Evolutionary conservation across 2,113 vertebrate genomes (phyloP).

Genomic region (Oryctolagus cuniculus): DNA sequence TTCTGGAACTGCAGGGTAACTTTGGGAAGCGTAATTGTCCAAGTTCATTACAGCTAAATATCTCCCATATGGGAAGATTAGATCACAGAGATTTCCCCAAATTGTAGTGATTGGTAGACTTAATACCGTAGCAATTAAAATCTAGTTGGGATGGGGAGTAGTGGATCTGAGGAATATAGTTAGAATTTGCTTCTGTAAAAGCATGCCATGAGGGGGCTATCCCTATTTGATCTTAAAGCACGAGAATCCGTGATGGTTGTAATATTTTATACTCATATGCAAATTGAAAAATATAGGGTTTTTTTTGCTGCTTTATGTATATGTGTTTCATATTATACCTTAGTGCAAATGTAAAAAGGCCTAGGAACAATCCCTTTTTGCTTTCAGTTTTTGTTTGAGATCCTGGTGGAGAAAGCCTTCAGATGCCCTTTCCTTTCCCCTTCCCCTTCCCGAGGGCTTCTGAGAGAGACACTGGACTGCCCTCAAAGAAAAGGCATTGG

Average conservation of each 20-base stretch:
- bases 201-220: not conserved
- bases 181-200: constrained; percentile 33
- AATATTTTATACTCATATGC: not conserved
- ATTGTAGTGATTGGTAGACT: constrained; percentile 47
- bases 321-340: not conserved
- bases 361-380: not conserved
- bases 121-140: constrained; percentile 62
- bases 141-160: not conserved
- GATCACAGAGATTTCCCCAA: constrained; percentile 9
- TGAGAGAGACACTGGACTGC: not conserved
- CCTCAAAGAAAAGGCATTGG: not conserved
- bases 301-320: not conserved
- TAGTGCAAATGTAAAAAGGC: not conserved
- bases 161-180: constrained; percentile 12
- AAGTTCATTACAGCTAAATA: constrained; percentile 61
- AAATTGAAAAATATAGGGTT: constrained; percentile 4
- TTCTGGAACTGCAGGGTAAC: constrained; percentile 23
- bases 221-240: constrained; percentile 21
- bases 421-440: not conserved
- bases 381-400: not conserved
- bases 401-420: not conserved
- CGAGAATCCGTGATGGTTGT: not conserved
- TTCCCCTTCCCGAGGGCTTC: not conserved
- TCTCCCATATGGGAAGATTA: constrained; percentile 27
- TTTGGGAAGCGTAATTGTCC: constrained; percentile 25